Conservation (phyloP, 2,113 vertebrate genomes). For the Vulpes lagopus region DNA sequence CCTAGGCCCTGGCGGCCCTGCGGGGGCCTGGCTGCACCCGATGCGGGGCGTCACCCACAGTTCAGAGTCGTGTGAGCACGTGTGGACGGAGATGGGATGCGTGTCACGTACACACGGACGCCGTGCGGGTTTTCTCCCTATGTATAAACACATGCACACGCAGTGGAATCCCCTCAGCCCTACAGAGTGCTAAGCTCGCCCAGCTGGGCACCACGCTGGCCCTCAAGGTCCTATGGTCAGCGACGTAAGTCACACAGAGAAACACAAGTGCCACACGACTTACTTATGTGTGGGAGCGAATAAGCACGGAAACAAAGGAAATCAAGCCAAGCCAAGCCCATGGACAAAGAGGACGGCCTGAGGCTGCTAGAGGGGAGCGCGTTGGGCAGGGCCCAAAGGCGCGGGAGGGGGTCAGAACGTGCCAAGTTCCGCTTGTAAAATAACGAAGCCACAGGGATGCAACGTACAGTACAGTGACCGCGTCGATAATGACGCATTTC, state of each 20-base stretch:
- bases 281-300: not conserved
- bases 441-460: not conserved
- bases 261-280: not conserved
- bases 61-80: no score
- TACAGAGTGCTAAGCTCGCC: no score
- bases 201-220: not conserved
- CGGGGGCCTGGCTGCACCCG: no score
- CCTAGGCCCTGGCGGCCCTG: no score
- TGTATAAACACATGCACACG: no score
- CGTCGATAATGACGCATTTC: not conserved
- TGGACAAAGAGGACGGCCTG: not conserved
- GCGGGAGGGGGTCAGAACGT: not conserved
- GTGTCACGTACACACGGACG: no score
- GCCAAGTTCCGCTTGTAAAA: not conserved
- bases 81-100: no score
- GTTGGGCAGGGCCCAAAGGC: not conserved
- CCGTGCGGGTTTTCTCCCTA: no score
- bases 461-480: not conserved
- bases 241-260: not conserved
- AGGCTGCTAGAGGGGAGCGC: not conserved
- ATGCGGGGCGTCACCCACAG: no score
- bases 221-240: not conserved
- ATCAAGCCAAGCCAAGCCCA: not conserved
- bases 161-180: no score
- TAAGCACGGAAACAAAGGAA: not conserved